Percentiles rank a stretch among this genome's conserved stretches.
These are phyloP conservation scores for Archocentrus centrarchus DNA, from an alignment of 2,113 vertebrate species.

Conservation along the genomic window DNA sequence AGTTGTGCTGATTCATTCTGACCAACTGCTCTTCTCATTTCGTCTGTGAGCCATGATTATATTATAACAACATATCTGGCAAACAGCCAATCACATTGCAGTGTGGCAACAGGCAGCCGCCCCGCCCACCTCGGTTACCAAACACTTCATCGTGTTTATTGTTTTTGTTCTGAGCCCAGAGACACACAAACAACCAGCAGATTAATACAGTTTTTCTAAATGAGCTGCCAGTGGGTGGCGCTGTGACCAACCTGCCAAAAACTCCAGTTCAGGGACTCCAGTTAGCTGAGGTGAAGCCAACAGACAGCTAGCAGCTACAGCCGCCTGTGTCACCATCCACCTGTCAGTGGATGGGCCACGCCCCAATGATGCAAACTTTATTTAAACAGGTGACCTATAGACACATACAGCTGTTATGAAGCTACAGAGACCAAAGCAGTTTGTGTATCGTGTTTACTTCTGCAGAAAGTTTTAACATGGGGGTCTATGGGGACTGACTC, in stretches of 20 bases:
- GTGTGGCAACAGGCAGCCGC: too few relatives aligned
- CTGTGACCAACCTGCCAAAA: not conserved
- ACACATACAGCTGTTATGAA: not conserved
- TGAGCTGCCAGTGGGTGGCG: not conserved
- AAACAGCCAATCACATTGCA: not conserved
- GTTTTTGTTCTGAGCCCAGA: not conserved
- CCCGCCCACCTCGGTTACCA: not conserved
- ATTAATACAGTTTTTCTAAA: too few relatives aligned
- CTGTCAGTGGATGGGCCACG: not conserved
- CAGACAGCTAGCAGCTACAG: too few relatives aligned
- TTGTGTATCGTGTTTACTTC: not conserved
- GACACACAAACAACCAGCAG: not conserved
- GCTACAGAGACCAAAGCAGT: too few relatives aligned
- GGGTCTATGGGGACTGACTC: not conserved
- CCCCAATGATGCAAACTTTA: not conserved
- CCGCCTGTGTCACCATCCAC: not conserved
- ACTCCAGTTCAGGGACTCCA: not conserved
- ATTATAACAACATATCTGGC: fast-evolving
- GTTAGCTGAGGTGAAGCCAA: not conserved
- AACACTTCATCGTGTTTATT: not conserved
- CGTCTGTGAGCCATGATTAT: not conserved
- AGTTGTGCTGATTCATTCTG: not conserved
- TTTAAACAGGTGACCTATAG: not conserved
- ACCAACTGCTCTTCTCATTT: not conserved
- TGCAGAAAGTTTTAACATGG: not conserved